These are phyloP conservation scores for Acleris laterana DNA, from an alignment of 2,888 invertebrate species.

Conservation along the genomic window DNA sequence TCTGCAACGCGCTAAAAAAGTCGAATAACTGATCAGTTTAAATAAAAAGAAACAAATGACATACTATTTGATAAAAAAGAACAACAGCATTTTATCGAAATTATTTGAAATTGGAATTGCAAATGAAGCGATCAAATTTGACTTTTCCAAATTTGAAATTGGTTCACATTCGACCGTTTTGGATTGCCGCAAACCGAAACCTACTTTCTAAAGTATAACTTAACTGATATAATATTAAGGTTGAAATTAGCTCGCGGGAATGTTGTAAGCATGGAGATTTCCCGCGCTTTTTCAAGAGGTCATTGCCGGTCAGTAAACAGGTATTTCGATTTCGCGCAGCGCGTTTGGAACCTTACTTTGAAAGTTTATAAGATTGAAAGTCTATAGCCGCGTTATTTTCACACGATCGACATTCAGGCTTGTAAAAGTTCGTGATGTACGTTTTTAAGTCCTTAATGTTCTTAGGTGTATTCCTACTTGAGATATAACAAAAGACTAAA, in stretches of 20 bases:
- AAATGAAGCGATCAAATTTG: not conserved
- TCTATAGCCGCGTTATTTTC: slow-evolving; percentile 6
- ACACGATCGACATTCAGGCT: slow-evolving; percentile 22
- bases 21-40: not conserved
- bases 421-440: slow-evolving; percentile 13
- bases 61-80: not conserved
- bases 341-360: not conserved
- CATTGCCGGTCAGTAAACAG: slow-evolving; percentile 24
- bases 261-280: slow-evolving; percentile 62
- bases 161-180: slow-evolving; percentile 7
- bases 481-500: too few relatives aligned
- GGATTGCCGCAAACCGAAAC: not conserved
- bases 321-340: not conserved
- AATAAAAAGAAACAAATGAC: not conserved
- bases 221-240: accelerated
- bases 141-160: slow-evolving; percentile 5
- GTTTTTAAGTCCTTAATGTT: slow-evolving; percentile 8
- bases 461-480: not conserved
- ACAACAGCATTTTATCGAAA: not conserved
- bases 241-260: slow-evolving; percentile 38
- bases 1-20: not conserved
- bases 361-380: not conserved
- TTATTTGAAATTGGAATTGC: not conserved
- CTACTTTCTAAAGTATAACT: slow-evolving; percentile 32
- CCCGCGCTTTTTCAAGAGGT: slow-evolving; percentile 24